Base-by-base conservation (phyloP, 1,140 invertebrate species). In the Aphelinus atriplicis region DNA sequence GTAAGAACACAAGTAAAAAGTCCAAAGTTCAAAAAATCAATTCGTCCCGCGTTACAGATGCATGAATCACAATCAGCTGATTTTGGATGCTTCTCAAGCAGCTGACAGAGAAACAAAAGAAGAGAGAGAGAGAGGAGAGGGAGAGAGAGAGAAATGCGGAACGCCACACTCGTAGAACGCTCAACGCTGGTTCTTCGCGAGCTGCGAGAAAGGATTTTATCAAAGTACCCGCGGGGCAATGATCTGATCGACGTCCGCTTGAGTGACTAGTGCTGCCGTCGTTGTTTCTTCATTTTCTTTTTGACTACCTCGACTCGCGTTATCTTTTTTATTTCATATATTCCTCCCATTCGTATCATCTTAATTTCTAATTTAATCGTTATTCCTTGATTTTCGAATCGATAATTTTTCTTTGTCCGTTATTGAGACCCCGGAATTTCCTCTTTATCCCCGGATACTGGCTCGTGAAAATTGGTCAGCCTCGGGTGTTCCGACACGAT, bases 41-140 rank as follows among this genome's bases (percentile, higher is more conserved):
- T 71, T 80, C 81, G 80, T 83, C 81, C 80, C 76, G 77, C 72
- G 75, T 65, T 63, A 56, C 55, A 62, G 63, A 43, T 63, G 68
- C 53, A 73, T 80, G 80, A 79, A 79, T 82, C 70, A 62, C 68
- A 78, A 79, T 85, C 84, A 86, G 83, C 82, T 85, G 84, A 85
- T 81, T 84, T 73, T 65, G 76, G 70, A 73, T 74, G 80, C 73
- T 26, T 26, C 77, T 81, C 78, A 81, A 60, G 45, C 83, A 84
- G 80, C 81, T 82, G 81, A 83, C 74, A 72, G 47, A 48, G 57
- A 66, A 9, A 53, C 48, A 66, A 26, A 47, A 26, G n/a, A 45
- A 43, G 9, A 26, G 53, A 60, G 53, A 10, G 62, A 60, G 51
- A 53, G 67, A 50, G 60, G 43, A 55, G 48, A 45, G 60, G 55